Base-by-base conservation (phyloP, 1,140 invertebrate genomes). In the Temnothorax nylanderi region DNA sequence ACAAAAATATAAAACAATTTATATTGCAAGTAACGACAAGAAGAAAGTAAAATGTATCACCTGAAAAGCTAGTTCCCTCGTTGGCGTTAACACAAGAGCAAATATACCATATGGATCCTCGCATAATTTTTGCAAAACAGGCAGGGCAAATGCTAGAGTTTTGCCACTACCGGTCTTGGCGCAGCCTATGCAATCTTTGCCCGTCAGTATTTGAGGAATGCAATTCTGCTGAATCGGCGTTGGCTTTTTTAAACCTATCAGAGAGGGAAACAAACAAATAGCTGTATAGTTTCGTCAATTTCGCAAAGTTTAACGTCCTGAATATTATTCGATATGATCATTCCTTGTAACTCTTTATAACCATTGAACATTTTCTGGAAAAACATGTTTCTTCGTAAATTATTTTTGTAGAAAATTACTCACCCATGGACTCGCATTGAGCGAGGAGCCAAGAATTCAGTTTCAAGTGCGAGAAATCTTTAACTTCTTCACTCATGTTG, bases 161-260 rank as follows among this genome's bases (percentile, higher is more conserved):
- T 99, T 99, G 51, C 99, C 99, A 77, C 98, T 99, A 32, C 99
- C 99, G 51, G 99, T 99, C 96, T 99, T 99, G 1, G 99, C 99
- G 90, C 98, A 97, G 18, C 99, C 99, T 92, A 99, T 99, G 78
- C 98, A 98, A 96, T 99, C 98, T 91, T 97, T 96, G 0, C 98
- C 98, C 88, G 95, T 90, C 62, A 99, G 94, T 90, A 99, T 98
- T 47, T 96, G 95, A 54, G 98, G 97, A 91, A 99, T 98, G 92
- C 98, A 98, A 88, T 97, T 97, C 92, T 96, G 93, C 94, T 99
- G 98, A 85, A 99, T 98, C n/a, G 97, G 96, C 2, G 98, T 99
- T 47, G 98, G 98, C 74, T 96, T 96, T 91, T 96, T 97, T 5
- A 99, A 95, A 75, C 98, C 98, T 98, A 82, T n/a, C n/a, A n/a